Base-by-base conservation (phyloP, 2,113 vertebrate species). In the Gadus chalcogrammus region DNA sequence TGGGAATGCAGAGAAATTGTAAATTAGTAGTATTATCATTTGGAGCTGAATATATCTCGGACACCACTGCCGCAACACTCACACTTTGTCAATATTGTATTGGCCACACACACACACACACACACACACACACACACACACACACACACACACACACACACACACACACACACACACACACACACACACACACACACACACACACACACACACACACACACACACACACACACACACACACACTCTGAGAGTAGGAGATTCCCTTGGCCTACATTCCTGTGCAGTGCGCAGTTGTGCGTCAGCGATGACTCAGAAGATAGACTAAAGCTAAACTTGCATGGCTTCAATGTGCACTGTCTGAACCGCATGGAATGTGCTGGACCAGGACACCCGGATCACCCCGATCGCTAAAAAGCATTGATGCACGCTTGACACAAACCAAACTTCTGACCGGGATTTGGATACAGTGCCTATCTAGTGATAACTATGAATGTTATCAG, bases 241-340 rank as follows among this genome's bases (percentile, higher is more conserved):
- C n/a, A n/a, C n/a, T 62, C 69, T 71, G 81, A 87, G 88, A 42
- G 38, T 24, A 88, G 84, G 88, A 91, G 86, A 90, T 89, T 89
- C 87, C 88, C 87, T 74, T 86, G 89, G 71, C 87, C 89, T 91
- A 90, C 82, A 91, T 91, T 88, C 81, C 77, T 65, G 77, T 71
- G 79, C 77, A 82, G 79, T 79, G 71, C 62, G 84, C 85, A 73
- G 74, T 80, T 79, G 75, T 90, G 88, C 87, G 83, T 91, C 89
- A 90, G 81, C 65, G 84, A 84, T 90, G 89, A 89, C 83, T 88
- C 86, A 87, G 82, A 81, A 84, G 72, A 77, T 42, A 67, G 75
- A 48, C 42, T 13, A 13, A 13, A 48, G 42, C 42, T 48, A 13
- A 48, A 48, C 42, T 48, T 63, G 83, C 80, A 70, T 77, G 64